These are phyloP conservation scores for Notechis scutatus DNA, from an alignment of 2,113 vertebrate genomes.

Conservation along the genomic window DNA sequence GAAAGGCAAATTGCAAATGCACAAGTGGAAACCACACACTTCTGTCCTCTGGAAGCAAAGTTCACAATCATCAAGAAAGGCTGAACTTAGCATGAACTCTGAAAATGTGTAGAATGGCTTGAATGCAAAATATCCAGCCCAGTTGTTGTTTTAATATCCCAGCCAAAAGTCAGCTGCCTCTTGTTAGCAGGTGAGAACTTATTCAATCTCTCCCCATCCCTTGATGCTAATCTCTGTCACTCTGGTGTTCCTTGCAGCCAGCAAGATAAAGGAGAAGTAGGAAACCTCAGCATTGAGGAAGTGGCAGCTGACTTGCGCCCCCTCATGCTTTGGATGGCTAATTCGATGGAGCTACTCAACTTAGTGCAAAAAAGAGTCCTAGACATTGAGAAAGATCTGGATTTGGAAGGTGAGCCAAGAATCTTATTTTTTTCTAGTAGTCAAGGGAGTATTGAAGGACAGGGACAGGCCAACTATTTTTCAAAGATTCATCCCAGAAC, in stretches of 20 bases:
- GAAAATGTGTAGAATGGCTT: conserved; percentile 24
- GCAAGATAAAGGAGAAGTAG: conserved; percentile 65
- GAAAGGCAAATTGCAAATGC: neutral
- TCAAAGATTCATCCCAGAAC: neutral
- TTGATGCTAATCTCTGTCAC: neutral
- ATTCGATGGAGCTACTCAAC: conserved; percentile 90
- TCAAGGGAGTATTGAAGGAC: neutral
- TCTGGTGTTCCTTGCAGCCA: conserved; percentile 58
- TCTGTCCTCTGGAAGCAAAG: conserved; percentile 1
- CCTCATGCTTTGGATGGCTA: conserved; percentile 93
- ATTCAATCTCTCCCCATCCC: neutral
- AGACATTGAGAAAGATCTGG: conserved; percentile 86
- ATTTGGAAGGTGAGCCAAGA: conserved; percentile 81
- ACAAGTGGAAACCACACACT: neutral
- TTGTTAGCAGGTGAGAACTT: neutral
- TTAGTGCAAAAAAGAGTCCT: conserved; percentile 88
- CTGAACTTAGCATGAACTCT: conserved; percentile 25
- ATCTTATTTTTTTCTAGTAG: neutral
- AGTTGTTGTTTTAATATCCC: conserved; percentile 1
- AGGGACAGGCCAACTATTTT: neutral
- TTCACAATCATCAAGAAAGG: conserved; percentile 3
- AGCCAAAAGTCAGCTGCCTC: neutral
- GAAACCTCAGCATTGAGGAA: conserved; percentile 74
- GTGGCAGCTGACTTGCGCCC: conserved; percentile 84
- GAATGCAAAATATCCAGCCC: conserved; percentile 17